Evolutionary conservation across 2,113 vertebrate genomes (phyloP), one percentile per base, ranked within the genome.

Genomic region (Aphelocoma coerulescens): DNA sequence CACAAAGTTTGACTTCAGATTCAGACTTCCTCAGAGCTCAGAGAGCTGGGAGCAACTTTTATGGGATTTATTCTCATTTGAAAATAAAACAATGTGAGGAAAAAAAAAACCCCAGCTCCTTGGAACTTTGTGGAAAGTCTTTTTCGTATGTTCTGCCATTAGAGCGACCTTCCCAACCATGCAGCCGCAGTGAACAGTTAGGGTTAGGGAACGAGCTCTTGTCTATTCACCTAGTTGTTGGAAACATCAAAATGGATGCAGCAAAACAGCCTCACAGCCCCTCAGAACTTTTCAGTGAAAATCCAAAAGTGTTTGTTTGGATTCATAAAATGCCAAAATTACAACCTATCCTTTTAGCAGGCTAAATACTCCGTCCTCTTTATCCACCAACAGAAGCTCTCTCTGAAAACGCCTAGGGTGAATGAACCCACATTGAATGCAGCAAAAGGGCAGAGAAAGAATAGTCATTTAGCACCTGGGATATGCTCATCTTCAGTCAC

Each of bases 401-500:
- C 54, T 58, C 72, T 81, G 75, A 78, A 81, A 87, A 74, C 62
- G 52, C 24, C 49, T 26, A 37, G 46, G 44, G 79, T 72, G 68
- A 91, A 85, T 32, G 46, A 92, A 82, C 21, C 61, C 67, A 49
- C 52, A 16, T 0, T 58, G 78, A 83, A 86, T 7, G 24, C 51
- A 59, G 73, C 32, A 44, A 86, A 87, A 94, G 69, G 79, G 81
- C 75, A 94, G 41, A 16, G 86, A 91, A 93, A 94, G 89, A 93
- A 93, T 43, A 93, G 58, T 41, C 78, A 71, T 43, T 90, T 54
- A 81, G 91, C 96, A 97, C 96, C 97, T 94, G 96, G 97, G 96
- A 94, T 96, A 92, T 96, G 97, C 93, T 97, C 97, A 93, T 97
- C 97, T 97, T 92, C 97, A 97, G 96, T 96, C 97, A 94, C 97